Evolutionary conservation across 2,888 invertebrate genomes (phyloP).

Genomic region (Ramazzottius varieornatus): DNA sequence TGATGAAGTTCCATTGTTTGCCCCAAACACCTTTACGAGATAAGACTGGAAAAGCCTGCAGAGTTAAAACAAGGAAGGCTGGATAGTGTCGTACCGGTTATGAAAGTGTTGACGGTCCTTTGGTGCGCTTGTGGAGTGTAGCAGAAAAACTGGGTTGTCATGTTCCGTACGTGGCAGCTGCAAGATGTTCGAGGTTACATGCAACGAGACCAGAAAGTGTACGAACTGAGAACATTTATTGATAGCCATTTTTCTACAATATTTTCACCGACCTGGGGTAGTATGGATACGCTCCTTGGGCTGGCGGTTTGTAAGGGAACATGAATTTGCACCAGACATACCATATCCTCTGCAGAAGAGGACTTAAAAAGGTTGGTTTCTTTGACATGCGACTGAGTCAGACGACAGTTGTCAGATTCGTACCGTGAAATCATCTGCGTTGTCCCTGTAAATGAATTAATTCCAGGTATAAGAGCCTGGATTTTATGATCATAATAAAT

Average conservation of each 20-base stretch:
- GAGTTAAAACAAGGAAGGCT: too few relatives aligned
- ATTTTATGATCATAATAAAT: too few relatives aligned
- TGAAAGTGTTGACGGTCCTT: not conserved
- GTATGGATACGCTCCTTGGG: not conserved
- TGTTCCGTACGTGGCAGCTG: not conserved
- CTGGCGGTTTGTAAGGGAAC: not conserved
- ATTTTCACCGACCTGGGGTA: not conserved
- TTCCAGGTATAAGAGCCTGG: too few relatives aligned
- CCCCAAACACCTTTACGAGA: too few relatives aligned
- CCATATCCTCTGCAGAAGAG: not conserved
- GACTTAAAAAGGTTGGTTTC: not conserved
- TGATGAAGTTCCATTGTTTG: too few relatives aligned
- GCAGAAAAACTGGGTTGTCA: not conserved
- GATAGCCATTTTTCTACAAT: not conserved
- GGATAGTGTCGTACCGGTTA: too few relatives aligned
- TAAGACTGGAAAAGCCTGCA: too few relatives aligned
- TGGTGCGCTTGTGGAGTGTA: not conserved
- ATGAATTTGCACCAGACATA: not conserved
- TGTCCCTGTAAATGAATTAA: not conserved
- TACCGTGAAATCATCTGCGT: not conserved
- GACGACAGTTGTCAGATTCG: too few relatives aligned
- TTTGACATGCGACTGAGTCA: not conserved
- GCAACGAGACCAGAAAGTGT: not conserved
- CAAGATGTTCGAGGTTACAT: too few relatives aligned
- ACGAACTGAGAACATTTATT: not conserved